Evolutionary conservation across 2,888 invertebrate genomes (phyloP), one percentile per base, ranked within the genome.

Genomic region (Coremacera marginata): DNA sequence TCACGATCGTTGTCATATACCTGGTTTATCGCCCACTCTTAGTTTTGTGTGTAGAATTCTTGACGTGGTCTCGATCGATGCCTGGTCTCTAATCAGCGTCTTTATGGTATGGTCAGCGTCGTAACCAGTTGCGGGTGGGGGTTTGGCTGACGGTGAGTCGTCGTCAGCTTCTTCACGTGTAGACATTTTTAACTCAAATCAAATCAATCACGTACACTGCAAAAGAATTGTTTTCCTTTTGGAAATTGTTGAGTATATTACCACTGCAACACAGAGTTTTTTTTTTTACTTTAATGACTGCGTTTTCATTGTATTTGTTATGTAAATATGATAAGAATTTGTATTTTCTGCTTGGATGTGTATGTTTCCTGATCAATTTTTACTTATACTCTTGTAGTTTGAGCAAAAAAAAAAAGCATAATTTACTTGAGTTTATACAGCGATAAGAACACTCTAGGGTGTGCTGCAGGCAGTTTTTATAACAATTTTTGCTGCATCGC

Each of bases 1-100:
- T 57, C 57, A 22, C 57, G 60, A 25, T 31, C 25, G 25, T 16
- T 60, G 27, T 25, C 27, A 27, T 52, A 49, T 62, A 60, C 31
- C 63, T 31, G 16, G 52, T 65, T 34, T 27, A 22, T 72, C 73
- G 73, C 73, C 73, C 63, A 73, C 73, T 63, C 73, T 52, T 63
- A 27, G 31, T 19, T 37, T 52, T 44, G 31, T n/a, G 37, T 67
- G 14, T 14, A 44, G n/a, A 72, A 62, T 72, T 72, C 62, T 25
- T 72, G 22, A 62, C 25, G 49, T 72, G n/a, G 44, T 22, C 67
- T 37, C 37, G 60, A 25, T 60, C 60, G 25, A 27, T 11, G 60
- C 60, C 60, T 60, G 60, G 14, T 44, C 44, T 44, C 44, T 44
- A 44, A 44, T 44, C 44, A 44, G 44, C 44, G 11, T 44, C 14